phyloP scores from a whole-genome alignment of 2,888 invertebrate species.

The Eupeodes luniger region DNA sequence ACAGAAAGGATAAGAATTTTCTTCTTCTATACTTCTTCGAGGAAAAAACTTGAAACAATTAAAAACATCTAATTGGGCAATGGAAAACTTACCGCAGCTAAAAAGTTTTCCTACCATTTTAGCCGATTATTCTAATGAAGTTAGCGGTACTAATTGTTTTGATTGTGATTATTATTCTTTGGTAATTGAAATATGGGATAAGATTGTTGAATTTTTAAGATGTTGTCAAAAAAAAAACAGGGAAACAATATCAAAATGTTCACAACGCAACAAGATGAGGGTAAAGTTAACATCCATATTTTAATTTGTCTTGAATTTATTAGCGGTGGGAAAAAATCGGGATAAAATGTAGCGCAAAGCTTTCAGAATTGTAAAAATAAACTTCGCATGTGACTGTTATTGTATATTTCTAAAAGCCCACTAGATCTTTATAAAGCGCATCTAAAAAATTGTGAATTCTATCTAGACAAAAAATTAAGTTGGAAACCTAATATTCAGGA shows the following conservation, averaged over 20 bases:
- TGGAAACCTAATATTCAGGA: no score
- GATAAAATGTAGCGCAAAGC: no score
- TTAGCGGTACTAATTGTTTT: constrained; percentile 75
- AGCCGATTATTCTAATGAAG: constrained; percentile 75
- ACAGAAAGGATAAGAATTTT: constrained; percentile 61
- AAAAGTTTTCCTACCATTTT: constrained; percentile 65
- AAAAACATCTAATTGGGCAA: constrained; percentile 74
- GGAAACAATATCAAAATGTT: neutral
- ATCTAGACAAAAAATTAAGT: no score
- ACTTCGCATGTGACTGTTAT: no score
- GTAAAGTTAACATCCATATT: no score
- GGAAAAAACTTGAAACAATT: constrained; percentile 71
- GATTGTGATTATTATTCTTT: constrained; percentile 70
- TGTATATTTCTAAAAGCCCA: no score
- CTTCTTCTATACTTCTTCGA: neutral
- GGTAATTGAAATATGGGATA: constrained; percentile 31
- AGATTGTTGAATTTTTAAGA: constrained; percentile 20
- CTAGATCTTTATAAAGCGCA: no score
- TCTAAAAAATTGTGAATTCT: no score
- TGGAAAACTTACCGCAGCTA: constrained; percentile 71
- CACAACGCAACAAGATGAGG: neutral
- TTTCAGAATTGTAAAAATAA: no score
- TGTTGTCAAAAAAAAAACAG: neutral
- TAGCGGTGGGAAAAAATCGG: no score
- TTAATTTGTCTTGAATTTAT: no score